Conservation (phyloP, 2,888 invertebrate genomes). For the Mythimna ferrago region DNA sequence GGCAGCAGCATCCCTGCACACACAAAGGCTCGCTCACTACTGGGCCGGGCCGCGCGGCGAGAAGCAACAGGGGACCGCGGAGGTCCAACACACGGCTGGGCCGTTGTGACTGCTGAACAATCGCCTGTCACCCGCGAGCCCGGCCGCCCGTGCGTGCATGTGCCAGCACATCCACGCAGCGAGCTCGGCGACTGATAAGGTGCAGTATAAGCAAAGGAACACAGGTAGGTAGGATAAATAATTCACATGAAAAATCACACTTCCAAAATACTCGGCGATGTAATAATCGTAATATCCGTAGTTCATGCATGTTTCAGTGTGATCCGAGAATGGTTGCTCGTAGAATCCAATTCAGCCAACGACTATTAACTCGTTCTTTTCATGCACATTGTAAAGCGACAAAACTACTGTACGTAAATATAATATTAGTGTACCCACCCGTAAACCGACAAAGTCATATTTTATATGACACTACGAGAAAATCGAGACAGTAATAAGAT, state of each 20-base stretch:
- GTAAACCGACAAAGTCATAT: slow-evolving; percentile 86
- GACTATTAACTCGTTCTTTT: slow-evolving; percentile 79
- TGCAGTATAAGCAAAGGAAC: slow-evolving; percentile 86
- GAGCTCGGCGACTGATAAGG: slow-evolving; percentile 70
- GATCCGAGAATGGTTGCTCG: slow-evolving; percentile 76
- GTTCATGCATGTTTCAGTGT: slow-evolving; percentile 84
- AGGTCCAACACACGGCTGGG: slow-evolving; percentile 83
- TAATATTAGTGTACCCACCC: slow-evolving; percentile 90
- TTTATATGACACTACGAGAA: slow-evolving; percentile 87
- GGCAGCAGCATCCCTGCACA: slow-evolving; percentile 89
- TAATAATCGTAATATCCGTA: slow-evolving; percentile 75
- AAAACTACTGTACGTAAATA: slow-evolving; percentile 90
- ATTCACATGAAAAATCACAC: slow-evolving; percentile 89
- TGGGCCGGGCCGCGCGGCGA: slow-evolving; percentile 49
- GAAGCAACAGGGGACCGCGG: slow-evolving; percentile 77
- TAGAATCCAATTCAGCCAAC: slow-evolving; percentile 80
- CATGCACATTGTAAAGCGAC: slow-evolving; percentile 90
- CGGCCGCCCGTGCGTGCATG: slow-evolving; percentile 59
- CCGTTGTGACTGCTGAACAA: slow-evolving; percentile 84
- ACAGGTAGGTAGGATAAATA: slow-evolving; percentile 87
- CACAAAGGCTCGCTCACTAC: slow-evolving; percentile 60
- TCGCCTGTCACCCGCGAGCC: slow-evolving; percentile 79
- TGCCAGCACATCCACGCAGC: slow-evolving; percentile 30
- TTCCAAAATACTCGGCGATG: slow-evolving; percentile 84
- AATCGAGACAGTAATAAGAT: slow-evolving; percentile 89